Conservation (phyloP, 2,888 invertebrate genomes). For the Cordylochernes scorpioides region DNA sequence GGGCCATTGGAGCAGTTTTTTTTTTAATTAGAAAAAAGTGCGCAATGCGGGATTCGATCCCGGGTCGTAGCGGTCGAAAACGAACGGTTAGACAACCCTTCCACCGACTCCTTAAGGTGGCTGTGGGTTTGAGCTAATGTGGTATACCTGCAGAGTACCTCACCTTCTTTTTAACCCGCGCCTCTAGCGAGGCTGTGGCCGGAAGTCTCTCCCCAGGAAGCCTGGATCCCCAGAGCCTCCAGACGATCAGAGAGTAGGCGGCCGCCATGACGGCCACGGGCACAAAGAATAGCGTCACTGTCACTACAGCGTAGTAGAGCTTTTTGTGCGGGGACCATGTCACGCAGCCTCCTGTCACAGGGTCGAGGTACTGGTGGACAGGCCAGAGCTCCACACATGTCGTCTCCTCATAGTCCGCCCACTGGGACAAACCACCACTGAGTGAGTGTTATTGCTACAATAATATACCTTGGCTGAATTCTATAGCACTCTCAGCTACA, state of each 20-base stretch:
- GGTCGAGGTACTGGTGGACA: conserved; percentile 9
- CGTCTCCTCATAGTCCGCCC: conserved; percentile 21
- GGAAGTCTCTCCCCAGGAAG: conserved; percentile 21
- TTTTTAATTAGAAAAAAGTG: too few relatives aligned
- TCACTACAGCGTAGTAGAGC: conserved; percentile 18
- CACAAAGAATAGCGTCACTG: conserved; percentile 23
- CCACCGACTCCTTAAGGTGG: too few relatives aligned
- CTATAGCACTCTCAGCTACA: too few relatives aligned
- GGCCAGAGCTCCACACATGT: conserved; percentile 22
- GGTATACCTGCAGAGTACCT: too few relatives aligned
- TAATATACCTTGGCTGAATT: too few relatives aligned
- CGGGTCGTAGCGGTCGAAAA: too few relatives aligned
- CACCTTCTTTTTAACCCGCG: conserved; percentile 17
- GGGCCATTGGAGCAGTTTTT: too few relatives aligned
- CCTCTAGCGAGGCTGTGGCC: conserved; percentile 19
- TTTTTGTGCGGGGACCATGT: conserved; percentile 15
- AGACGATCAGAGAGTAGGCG: conserved; percentile 23
- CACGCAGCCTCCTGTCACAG: conserved; percentile 10
- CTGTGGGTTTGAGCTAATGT: too few relatives aligned
- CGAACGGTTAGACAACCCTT: too few relatives aligned
- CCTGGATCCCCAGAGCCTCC: conserved; percentile 22
- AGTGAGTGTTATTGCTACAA: too few relatives aligned
- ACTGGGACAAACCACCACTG: conserved; percentile 15
- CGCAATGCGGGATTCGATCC: too few relatives aligned
- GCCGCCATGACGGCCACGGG: conserved; percentile 24